A percentile compares a stretch with the other conserved stretches of the same genome.
Evolutionary conservation across 2,797 vertebrate genomes (phyloP).

Genomic region (Gila robusta): DNA sequence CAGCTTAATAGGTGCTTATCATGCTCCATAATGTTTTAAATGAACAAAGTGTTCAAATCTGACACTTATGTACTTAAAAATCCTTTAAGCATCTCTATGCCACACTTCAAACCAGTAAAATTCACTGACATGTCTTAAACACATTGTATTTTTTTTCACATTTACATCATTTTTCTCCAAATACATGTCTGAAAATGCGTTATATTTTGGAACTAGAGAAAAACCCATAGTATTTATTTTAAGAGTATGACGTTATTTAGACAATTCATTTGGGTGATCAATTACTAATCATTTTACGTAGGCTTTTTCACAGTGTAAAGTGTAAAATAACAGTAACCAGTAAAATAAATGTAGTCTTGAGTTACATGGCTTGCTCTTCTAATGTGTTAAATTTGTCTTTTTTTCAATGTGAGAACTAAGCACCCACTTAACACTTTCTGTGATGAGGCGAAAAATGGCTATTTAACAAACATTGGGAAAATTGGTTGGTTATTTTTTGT

Average conservation of each 20-base stretch:
- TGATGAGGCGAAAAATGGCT: constrained; percentile 30
- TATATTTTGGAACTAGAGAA: not conserved
- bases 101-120: not conserved
- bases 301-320: constrained; percentile 12
- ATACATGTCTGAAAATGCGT: not conserved
- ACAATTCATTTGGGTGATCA: not conserved
- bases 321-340: constrained; percentile 14
- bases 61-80: not conserved
- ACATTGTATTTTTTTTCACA: not conserved
- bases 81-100: not conserved
- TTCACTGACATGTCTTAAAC: not conserved
- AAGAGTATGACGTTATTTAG: not conserved
- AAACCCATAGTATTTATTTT: not conserved
- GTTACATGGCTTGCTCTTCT: constrained; percentile 26
- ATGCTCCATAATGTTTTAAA: not conserved
- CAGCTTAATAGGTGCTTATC: not conserved
- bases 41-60: not conserved
- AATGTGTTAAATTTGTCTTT: constrained; percentile 29
- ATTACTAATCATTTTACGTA: not conserved
- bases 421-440: constrained; percentile 59
- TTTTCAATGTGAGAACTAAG: constrained; percentile 40
- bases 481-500: not conserved
- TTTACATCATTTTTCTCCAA: not conserved
- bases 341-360: constrained; percentile 40
- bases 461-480: not conserved